Base-by-base conservation (phyloP, 2,113 vertebrate genomes). In the Bubalus kerabau region DNA sequence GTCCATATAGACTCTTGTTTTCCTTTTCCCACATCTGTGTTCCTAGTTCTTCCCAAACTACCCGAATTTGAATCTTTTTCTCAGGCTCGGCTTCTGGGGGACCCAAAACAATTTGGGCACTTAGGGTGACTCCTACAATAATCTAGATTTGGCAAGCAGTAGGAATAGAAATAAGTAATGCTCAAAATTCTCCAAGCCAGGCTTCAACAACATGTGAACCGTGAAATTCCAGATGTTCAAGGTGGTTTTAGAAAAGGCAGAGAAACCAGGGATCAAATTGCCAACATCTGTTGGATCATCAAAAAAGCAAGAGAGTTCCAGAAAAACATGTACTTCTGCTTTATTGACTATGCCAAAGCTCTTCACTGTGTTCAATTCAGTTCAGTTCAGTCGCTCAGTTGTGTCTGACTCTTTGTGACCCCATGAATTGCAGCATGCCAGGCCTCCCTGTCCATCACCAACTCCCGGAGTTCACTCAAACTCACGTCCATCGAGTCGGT, bases 241-340 rank as follows among this genome's bases (percentile, higher is more conserved):
- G 64, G 17, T 67, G 32, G 64, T 36, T 67, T 67, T 5, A 67
- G 64, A 67, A 67, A 67, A 67, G 8, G 64, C 64, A 67, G 64
- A 67, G 32, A 17, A 36, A 67, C 32, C 32, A 36, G 32, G 36
- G 17, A 36, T 36, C 7, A 21, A n/a, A 36, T 36, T 67, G 64
- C 4, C 32, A 10, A 21, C 9, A 67, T 21, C 64, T 0, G 0
- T 0, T 67, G 64, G 64, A 19, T 67, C 64, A 36, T 36, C 0
- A 0, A 21, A 36, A 67, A 67, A 21, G 17, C 64, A 21, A 36
- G 2, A 19, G 62, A 67, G 32, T n/a, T 36, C 32, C 32, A 36
- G 32, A 67, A 67, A 36, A 67, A 10, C 8, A 67, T 67, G 16
- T 67, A 19, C 8, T 67, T 67, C 8, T 21, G 17, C 64, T 19